These are phyloP conservation scores for Maconellicoccus hirsutus DNA, from an alignment of 1,140 invertebrate species.

Conservation along the genomic window DNA sequence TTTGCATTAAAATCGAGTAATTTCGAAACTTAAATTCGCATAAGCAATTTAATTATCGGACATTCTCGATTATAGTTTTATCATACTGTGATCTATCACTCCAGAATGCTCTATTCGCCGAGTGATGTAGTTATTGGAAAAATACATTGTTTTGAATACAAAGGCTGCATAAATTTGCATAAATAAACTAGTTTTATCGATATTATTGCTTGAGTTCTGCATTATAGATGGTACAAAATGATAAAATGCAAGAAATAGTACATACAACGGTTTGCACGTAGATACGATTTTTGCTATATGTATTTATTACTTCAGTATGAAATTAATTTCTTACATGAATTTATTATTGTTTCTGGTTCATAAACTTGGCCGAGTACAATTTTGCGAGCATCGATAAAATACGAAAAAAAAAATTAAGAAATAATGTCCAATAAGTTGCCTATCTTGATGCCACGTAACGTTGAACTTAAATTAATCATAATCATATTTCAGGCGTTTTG, in stretches of 20 bases:
- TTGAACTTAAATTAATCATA: too few relatives aligned
- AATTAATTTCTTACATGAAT: too few relatives aligned
- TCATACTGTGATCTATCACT: background rate
- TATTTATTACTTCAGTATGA: too few relatives aligned
- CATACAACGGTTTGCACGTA: too few relatives aligned
- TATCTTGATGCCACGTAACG: too few relatives aligned
- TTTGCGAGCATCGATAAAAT: too few relatives aligned
- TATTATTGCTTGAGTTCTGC: background rate
- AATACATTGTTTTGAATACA: background rate
- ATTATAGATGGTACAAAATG: background rate
- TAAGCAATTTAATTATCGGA: background rate
- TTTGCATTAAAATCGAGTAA: background rate
- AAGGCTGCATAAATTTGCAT: constrained; percentile 4
- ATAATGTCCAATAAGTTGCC: too few relatives aligned
- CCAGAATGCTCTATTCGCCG: background rate
- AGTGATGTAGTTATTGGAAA: background rate
- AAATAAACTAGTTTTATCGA: background rate
- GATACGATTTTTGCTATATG: too few relatives aligned
- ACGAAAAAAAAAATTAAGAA: too few relatives aligned
- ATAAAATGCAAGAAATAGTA: background rate
- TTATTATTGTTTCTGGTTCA: too few relatives aligned
- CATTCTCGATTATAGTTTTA: background rate
- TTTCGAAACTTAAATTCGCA: background rate
- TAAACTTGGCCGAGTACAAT: too few relatives aligned
- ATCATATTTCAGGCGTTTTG: too few relatives aligned